Base-by-base conservation (phyloP, 2,888 invertebrate species). In the Drosophila pseudotakahashii region DNA sequence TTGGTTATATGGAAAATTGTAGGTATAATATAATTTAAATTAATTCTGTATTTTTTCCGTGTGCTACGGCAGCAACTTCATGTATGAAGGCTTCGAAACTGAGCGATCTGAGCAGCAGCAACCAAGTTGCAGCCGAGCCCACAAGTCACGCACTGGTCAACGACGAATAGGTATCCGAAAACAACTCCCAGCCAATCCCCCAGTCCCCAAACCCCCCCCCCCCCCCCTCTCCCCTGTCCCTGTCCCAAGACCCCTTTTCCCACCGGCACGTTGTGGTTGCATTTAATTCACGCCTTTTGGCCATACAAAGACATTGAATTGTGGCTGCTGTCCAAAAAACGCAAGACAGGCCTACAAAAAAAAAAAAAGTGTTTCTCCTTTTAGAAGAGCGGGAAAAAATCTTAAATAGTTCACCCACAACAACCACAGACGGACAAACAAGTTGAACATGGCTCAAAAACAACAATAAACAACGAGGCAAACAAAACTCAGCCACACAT, bases 281-380 rank as follows among this genome's bases (percentile, higher is more conserved):
- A 70, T 57, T 77, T 81, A 81, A 84, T 81, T 84, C 81, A 81
- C 80, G 81, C 83, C 77, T 86, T 73, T 82, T 77, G 79, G 72
- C 82, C 81, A 81, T 79, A 81, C 81, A 78, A 80, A 84, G 81
- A 79, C 75, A 81, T 83, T 80, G 77, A 83, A 79, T 80, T 77
- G 86, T 82, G 69, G 74, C 45, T 66, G 72, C 68, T 39, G 74
- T 57, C 74, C 64, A 69, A 68, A 64, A 53, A 39, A 39, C 68
- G 59, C 55, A 50, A 69, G 60, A 45, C 53, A 41, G 62, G 51
- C 61, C 62, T 6, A 26, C 5, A 26, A 2, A 26, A 26, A 44
- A 55, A 68, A 19, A 19, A 19, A 19, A 42, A 45, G 57, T 42
- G 30, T 52, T 63, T 51, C 52, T 51, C 45, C 63, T 45, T 63